Percentiles rank a stretch among this genome's conserved stretches.
These are phyloP conservation scores for Nothobranchius kuhntae DNA, from an alignment of 2,113 vertebrate genomes.

Conservation along the genomic window DNA sequence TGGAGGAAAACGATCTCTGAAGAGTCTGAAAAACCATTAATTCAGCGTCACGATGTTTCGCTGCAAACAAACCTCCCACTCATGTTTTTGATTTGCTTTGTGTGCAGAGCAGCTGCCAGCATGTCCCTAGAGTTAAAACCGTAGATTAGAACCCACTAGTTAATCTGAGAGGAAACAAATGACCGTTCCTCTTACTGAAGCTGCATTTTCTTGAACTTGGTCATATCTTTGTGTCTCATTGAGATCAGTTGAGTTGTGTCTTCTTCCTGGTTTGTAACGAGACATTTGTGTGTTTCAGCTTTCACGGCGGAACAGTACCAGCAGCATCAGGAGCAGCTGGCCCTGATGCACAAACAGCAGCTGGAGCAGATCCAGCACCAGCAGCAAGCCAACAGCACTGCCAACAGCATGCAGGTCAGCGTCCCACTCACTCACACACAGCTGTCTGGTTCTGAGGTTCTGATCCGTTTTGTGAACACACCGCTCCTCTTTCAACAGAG, in stretches of 20 bases:
- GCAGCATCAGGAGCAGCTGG: constrained; percentile 98
- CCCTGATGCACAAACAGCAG: constrained; percentile 98
- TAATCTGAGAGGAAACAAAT: too few species aligned
- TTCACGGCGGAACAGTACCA: constrained; percentile 98
- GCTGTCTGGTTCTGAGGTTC: neutral
- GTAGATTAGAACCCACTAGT: too few species aligned
- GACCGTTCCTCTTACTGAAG: too few species aligned
- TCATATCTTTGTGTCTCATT: too few species aligned
- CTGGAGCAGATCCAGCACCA: constrained; percentile 95
- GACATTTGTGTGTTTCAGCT: constrained; percentile 74
- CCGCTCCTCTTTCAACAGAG: constrained; percentile 66
- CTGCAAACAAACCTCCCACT: too few species aligned
- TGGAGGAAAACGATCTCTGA: too few species aligned
- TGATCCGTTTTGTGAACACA: neutral
- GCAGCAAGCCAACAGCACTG: constrained; percentile 79
- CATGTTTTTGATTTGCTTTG: too few species aligned
- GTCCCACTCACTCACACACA: neutral
- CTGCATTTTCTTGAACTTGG: too few species aligned
- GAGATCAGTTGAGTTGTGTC: neutral
- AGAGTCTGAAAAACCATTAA: too few species aligned
- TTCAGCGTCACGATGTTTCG: too few species aligned
- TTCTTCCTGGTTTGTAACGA: neutral
- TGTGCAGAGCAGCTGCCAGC: too few species aligned
- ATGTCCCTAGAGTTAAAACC: too few species aligned
- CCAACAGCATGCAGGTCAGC: constrained; percentile 70